phyloP scores from a whole-genome alignment of 2,113 vertebrate genomes.

The Leucoraja erinaceus region DNA sequence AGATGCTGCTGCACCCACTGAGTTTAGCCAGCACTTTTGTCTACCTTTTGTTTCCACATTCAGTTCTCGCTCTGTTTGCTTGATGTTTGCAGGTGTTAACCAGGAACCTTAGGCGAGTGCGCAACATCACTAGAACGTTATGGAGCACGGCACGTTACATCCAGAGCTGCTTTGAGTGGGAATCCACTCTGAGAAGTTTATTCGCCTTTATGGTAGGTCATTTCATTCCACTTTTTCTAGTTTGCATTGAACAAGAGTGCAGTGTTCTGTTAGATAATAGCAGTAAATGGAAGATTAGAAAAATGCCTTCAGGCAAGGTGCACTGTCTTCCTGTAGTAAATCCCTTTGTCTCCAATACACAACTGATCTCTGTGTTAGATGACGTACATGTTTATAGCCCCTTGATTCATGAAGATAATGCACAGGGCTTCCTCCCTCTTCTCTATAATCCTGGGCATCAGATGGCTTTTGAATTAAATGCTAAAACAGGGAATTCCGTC shows the following conservation, averaged over 20 bases:
- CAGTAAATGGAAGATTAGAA: not conserved
- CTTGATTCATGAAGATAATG: not conserved
- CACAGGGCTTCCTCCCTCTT: too few relatives aligned
- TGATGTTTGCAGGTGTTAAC: conserved; percentile 77
- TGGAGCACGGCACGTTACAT: conserved; percentile 89
- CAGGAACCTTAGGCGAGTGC: conserved; percentile 84
- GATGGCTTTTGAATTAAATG: not conserved
- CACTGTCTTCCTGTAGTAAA: not conserved
- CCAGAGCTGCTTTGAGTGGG: conserved; percentile 96
- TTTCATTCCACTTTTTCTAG: conserved; percentile 35
- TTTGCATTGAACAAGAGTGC: not conserved
- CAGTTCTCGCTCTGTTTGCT: conserved; percentile 41
- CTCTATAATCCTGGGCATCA: not conserved
- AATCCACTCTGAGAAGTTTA: conserved; percentile 77
- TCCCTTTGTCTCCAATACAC: not conserved
- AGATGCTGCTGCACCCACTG: too few relatives aligned
- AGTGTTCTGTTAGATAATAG: not conserved
- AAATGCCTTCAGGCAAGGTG: not conserved
- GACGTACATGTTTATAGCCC: not conserved
- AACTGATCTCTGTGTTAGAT: not conserved
- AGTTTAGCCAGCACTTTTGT: too few relatives aligned
- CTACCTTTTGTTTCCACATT: too few relatives aligned
- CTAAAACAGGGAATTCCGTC: not conserved
- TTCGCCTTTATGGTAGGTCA: conserved; percentile 86
- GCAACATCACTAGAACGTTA: conserved; percentile 83